Percentiles rank a stretch among this genome's conserved stretches.
phyloP scores from a whole-genome alignment of 2,888 invertebrate species.

The Campoplex capitator region DNA sequence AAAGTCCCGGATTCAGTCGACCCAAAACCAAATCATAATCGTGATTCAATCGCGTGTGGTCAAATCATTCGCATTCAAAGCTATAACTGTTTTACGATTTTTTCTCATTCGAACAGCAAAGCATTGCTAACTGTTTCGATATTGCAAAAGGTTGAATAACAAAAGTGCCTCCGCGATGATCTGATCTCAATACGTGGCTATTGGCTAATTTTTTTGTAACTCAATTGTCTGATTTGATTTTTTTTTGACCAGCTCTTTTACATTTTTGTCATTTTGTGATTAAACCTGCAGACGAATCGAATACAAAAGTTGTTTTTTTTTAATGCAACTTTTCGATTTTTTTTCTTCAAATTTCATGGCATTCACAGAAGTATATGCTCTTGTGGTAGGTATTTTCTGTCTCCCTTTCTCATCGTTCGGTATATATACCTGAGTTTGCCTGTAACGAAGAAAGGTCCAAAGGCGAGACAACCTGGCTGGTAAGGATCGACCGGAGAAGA shows the following conservation, averaged over 20 bases:
- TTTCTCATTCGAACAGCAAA: no score
- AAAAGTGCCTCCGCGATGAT: no score
- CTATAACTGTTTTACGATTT: no score
- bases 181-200: no score
- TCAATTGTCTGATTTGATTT: not conserved
- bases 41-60: no score
- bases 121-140: no score
- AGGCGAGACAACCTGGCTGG: conserved; percentile 64
- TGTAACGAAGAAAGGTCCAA: conserved; percentile 60
- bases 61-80: no score
- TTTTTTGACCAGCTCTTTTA: not conserved
- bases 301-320: not conserved
- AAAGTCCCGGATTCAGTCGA: no score
- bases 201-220: not conserved
- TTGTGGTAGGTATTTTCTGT: conserved; percentile 2
- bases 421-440: conserved; percentile 40
- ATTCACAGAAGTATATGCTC: not conserved
- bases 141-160: no score
- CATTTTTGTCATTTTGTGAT: not conserved
- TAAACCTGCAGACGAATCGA: not conserved
- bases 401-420: not conserved
- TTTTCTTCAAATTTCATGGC: not conserved
- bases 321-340: not conserved
- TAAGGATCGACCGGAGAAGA: conserved; percentile 58
- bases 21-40: no score